These are phyloP conservation scores for Ptychadena robeensis DNA, from an alignment of 2,797 vertebrate species.

Conservation along the genomic window DNA sequence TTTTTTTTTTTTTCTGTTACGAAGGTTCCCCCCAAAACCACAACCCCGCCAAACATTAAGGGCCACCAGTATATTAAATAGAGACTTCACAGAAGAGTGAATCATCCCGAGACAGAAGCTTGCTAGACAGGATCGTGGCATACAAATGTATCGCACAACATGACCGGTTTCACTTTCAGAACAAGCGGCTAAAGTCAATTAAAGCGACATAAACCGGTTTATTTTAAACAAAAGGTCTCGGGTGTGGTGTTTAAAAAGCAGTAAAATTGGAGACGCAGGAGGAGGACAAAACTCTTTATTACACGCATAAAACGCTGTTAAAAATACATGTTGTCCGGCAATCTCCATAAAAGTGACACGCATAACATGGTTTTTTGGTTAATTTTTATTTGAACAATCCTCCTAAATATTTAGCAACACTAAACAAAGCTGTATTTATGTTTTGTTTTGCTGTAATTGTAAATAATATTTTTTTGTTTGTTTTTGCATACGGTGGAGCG, in stretches of 20 bases:
- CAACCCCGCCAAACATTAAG: too few relatives aligned
- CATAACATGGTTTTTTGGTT: conserved; percentile 26
- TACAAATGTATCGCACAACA: too few relatives aligned
- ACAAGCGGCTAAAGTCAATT: neutral
- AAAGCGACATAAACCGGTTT: neutral
- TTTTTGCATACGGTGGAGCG: neutral
- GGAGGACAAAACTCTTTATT: conserved; percentile 31
- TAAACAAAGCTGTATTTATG: conserved; percentile 21
- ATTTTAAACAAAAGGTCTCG: conserved; percentile 25
- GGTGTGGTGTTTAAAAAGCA: conserved; percentile 28
- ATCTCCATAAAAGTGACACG: conserved; percentile 24
- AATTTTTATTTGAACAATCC: conserved; percentile 44
- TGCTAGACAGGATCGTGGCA: too few relatives aligned
- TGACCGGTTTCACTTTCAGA: neutral
- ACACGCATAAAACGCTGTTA: conserved; percentile 37
- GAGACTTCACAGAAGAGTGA: too few relatives aligned
- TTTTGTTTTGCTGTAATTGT: neutral
- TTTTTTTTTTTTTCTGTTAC: too few relatives aligned
- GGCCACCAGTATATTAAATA: too few relatives aligned
- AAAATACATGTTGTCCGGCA: conserved; percentile 32
- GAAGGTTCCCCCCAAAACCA: too few relatives aligned
- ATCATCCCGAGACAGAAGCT: too few relatives aligned
- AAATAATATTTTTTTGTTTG: conserved; percentile 23
- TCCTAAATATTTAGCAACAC: conserved; percentile 40
- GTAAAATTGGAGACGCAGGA: conserved; percentile 20